Conservation (phyloP, 1,140 invertebrate genomes). For the Diplogasteroides magnus region DNA sequence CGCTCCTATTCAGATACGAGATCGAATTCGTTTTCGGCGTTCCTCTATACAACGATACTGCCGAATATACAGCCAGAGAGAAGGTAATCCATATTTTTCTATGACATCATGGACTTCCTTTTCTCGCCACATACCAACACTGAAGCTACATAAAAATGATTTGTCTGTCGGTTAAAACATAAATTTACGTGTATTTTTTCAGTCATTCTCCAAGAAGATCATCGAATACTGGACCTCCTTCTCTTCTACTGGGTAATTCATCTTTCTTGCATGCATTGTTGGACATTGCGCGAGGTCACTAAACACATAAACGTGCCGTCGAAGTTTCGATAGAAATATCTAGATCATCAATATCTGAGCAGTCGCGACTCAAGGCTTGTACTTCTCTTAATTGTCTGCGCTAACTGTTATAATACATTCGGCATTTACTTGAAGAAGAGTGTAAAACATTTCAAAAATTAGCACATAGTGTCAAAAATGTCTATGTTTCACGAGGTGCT, state of each 20-base stretch:
- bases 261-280: neutral
- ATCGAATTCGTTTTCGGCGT: slow-evolving; percentile 53
- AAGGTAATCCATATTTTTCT: slow-evolving; percentile 39
- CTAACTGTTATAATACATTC: neutral
- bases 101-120: slow-evolving; percentile 41
- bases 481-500: neutral
- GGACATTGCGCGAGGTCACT: neutral
- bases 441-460: neutral
- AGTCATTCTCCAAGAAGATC: slow-evolving; percentile 47
- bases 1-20: slow-evolving; percentile 3
- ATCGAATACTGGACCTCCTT: slow-evolving; percentile 45
- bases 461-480: neutral
- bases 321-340: neutral
- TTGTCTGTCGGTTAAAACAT: too few relatives aligned
- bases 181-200: too few relatives aligned
- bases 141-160: too few relatives aligned
- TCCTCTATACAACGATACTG: slow-evolving; percentile 50
- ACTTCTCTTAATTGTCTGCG: neutral
- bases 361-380: neutral
- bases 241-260: slow-evolving; percentile 15
- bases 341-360: neutral
- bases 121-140: slow-evolving; percentile 22
- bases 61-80: too few relatives aligned
- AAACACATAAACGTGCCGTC: neutral
- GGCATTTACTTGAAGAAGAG: neutral